These are phyloP conservation scores for Xanthorhoe spadicearia DNA, from an alignment of 2,888 invertebrate species.

Conservation along the genomic window DNA sequence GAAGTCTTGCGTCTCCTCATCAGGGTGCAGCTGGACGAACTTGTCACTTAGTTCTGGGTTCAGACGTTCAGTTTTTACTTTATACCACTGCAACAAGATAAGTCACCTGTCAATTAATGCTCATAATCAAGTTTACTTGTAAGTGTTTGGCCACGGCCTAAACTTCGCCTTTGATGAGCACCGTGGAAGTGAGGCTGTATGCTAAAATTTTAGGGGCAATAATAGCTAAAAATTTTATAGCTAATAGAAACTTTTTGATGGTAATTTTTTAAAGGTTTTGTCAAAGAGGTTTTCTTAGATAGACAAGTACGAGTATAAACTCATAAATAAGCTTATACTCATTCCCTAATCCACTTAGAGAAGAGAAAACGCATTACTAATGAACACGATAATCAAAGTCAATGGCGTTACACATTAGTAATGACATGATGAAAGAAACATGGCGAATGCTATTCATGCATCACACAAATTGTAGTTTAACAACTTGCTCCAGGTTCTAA, in stretches of 20 bases:
- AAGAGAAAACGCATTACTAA: conserved; percentile 36
- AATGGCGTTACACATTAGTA: conserved; percentile 52
- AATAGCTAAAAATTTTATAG: not conserved
- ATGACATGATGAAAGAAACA: conserved; percentile 54
- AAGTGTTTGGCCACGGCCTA: too few species aligned
- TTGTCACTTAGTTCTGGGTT: conserved; percentile 82
- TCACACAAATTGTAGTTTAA: conserved; percentile 78
- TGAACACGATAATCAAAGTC: conserved; percentile 44
- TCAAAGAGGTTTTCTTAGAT: not conserved
- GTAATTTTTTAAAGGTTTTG: not conserved
- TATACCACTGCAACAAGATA: conserved; percentile 89
- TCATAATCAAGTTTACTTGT: too few species aligned
- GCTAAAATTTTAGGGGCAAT: not conserved
- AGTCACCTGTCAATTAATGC: not conserved
- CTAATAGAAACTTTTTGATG: not conserved
- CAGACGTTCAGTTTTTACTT: conserved; percentile 83
- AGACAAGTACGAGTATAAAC: not conserved
- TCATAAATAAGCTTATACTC: not conserved
- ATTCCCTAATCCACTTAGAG: conserved; percentile 2
- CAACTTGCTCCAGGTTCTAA: conserved; percentile 72
- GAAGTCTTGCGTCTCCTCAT: conserved; percentile 90
- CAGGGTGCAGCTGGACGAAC: conserved; percentile 88
- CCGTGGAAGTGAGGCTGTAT: too few species aligned
- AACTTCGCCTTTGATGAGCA: too few species aligned
- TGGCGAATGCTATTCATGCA: conserved; percentile 60